Percentiles rank a stretch among this genome's conserved stretches.
Evolutionary conservation across 2,888 invertebrate genomes (phyloP).

Genomic region (Ichneumon xanthorius): DNA sequence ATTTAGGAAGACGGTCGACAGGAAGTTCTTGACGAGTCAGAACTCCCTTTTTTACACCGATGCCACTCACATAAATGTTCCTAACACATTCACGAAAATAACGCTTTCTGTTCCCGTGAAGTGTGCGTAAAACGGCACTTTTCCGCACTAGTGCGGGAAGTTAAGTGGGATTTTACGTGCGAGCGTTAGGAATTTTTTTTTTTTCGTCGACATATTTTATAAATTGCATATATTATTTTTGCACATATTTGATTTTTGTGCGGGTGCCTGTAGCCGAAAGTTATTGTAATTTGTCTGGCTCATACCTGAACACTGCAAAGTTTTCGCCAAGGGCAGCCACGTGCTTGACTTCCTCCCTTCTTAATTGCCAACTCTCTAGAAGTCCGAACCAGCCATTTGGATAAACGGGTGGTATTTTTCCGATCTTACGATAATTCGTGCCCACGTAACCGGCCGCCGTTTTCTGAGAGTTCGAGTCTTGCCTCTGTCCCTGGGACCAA

Average conservation of each 20-base stretch:
- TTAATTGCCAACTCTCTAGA: slow-evolving; percentile 89
- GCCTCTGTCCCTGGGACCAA: slow-evolving; percentile 28
- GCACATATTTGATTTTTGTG: neutral
- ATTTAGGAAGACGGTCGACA: too few species aligned
- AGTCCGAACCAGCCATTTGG: slow-evolving; percentile 96
- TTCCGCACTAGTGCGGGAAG: too few species aligned
- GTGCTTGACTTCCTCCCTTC: slow-evolving; percentile 86
- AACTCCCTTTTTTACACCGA: too few species aligned
- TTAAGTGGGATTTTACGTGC: too few species aligned
- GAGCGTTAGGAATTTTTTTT: too few species aligned
- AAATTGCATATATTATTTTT: too few species aligned
- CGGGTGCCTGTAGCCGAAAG: neutral
- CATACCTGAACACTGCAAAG: slow-evolving; percentile 83
- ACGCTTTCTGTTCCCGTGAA: too few species aligned
- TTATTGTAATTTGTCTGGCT: neutral
- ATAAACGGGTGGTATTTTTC: slow-evolving; percentile 92
- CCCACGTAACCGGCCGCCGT: slow-evolving; percentile 37
- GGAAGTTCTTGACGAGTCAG: too few species aligned
- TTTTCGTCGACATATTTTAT: too few species aligned
- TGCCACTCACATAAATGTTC: too few species aligned
- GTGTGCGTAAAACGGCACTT: too few species aligned
- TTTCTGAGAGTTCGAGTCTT: slow-evolving; percentile 16
- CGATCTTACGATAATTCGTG: slow-evolving; percentile 85
- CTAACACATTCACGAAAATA: too few species aligned
- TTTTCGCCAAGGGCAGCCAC: slow-evolving; percentile 89